A percentile compares a stretch with the other conserved stretches of the same genome.
These are phyloP conservation scores for Drosophila meridiana DNA, from an alignment of 2,888 invertebrate species.

Conservation along the genomic window DNA sequence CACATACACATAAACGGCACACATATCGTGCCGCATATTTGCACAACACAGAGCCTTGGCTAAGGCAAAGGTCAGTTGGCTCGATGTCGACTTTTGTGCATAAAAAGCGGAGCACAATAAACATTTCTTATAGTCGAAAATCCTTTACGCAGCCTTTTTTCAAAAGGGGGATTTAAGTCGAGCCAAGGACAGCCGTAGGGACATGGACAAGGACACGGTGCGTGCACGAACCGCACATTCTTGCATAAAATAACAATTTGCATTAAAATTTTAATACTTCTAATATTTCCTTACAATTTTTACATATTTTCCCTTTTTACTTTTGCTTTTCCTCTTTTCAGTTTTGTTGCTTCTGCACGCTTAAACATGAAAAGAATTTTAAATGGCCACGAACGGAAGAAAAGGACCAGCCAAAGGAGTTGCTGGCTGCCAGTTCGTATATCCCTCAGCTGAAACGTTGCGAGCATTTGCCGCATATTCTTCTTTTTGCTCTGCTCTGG, in stretches of 20 bases:
- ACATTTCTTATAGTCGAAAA: constrained; percentile 66
- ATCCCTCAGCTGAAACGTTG: constrained; percentile 37
- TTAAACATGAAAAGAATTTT: constrained; percentile 81
- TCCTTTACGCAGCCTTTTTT: constrained; percentile 77
- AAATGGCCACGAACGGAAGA: constrained; percentile 46
- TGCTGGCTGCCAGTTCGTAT: constrained; percentile 30
- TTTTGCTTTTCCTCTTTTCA: constrained; percentile 25
- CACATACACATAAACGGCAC: constrained; percentile 12
- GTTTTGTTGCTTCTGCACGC: constrained; percentile 56
- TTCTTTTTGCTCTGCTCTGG: constrained; percentile 14
- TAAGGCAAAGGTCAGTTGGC: constrained; percentile 61
- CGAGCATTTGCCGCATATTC: constrained; percentile 38
- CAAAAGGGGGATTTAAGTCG: constrained; percentile 67
- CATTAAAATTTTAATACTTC: constrained; percentile 78
- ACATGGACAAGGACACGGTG: constrained; percentile 22
- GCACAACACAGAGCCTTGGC: constrained; percentile 48
- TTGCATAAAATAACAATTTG: constrained; percentile 81
- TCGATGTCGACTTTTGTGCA: constrained; percentile 46
- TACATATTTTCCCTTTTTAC: constrained; percentile 38
- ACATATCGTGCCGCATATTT: constrained; percentile 57
- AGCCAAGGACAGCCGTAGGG: constrained; percentile 47
- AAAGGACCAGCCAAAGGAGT: constrained; percentile 50
- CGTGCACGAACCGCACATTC: constrained; percentile 61
- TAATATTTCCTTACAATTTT: constrained; percentile 71
- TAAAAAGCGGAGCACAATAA: constrained; percentile 59